Base-by-base conservation (phyloP, 2,113 vertebrate genomes). In the Elanoides forficatus region DNA sequence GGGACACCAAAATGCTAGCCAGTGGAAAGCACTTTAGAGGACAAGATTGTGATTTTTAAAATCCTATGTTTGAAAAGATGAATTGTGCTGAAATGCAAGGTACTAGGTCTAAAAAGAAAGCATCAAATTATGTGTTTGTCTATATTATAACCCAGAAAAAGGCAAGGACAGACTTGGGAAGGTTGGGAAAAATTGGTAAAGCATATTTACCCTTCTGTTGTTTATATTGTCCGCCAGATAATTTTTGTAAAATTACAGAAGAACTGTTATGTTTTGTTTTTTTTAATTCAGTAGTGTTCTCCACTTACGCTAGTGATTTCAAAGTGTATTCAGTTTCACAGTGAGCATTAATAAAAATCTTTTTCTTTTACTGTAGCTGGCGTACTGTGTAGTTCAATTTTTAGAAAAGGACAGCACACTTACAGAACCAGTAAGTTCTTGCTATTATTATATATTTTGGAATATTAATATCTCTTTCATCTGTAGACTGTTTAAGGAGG, bases 351-450 rank as follows among this genome's bases (percentile, higher is more conserved):
- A 97, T 27, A 6, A 73, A 80, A 48, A 8, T 74, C 17, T 88
- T 84, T 97, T 58, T 82, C 92, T 95, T 88, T 95, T 78, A 80
- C 80, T 98, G 30, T 89, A 99, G 99, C 98, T 99, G 99, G 99
- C 99, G 0, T 99, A 99, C 97, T 99, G 99, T 94, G 99, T 99
- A 65, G 99, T 99, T 97, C 99, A 99, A 70, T 99, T 99, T 98
- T 97, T 99, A 92, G 99, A 99, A 98, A 99, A 99, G 98, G 99
- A 99, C 99, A 99, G 99, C 98, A 99, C 99, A 36, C 99, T 99
- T 92, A 99, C 99, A 60, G 99, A 99, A 97, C 99, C 99, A 88
- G 99, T 99, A 98, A 97, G 99, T 98, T 76, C 7, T 60, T 60
- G 32, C 30, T 92, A 17, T 86, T 75, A 11, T 50, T 59, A 20